Percentiles rank a stretch among this genome's conserved stretches.
Conservation (phyloP, 2,797 vertebrate species). For the Thunnus albacares region DNA sequence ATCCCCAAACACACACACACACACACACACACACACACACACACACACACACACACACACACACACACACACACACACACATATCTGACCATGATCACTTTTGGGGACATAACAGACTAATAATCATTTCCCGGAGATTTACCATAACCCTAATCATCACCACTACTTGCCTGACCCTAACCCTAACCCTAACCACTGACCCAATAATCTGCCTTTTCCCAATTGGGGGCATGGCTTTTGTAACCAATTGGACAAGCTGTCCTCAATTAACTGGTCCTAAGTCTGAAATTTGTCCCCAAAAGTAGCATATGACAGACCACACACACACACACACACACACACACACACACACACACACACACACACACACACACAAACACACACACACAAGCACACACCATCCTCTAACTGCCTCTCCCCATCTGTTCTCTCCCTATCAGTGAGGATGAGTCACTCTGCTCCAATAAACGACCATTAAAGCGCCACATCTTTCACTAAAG, state of each 20-base stretch:
- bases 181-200: too few species aligned
- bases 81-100: too few species aligned
- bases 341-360: constrained; percentile 9
- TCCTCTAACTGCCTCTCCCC: constrained; percentile 32
- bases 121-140: too few species aligned
- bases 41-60: constrained; percentile 9
- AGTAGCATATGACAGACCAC: not conserved
- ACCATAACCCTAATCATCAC: too few species aligned
- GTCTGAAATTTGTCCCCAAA: too few species aligned
- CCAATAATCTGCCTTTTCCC: too few species aligned
- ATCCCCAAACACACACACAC: not conserved
- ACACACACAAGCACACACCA: not conserved
- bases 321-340: constrained; percentile 7
- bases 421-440: constrained; percentile 52
- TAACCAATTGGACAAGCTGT: too few species aligned
- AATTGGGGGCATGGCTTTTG: too few species aligned
- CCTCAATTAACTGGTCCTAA: too few species aligned
- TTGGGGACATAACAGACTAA: too few species aligned
- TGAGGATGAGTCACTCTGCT: constrained; percentile 60
- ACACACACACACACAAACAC: constrained; percentile 10
- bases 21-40: not conserved
- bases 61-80: not conserved
- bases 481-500: constrained; percentile 24
- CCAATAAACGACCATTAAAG: constrained; percentile 34
- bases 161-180: too few species aligned